phyloP scores from a whole-genome alignment of 1,140 invertebrate genomes.

The Ceratina japonica region DNA sequence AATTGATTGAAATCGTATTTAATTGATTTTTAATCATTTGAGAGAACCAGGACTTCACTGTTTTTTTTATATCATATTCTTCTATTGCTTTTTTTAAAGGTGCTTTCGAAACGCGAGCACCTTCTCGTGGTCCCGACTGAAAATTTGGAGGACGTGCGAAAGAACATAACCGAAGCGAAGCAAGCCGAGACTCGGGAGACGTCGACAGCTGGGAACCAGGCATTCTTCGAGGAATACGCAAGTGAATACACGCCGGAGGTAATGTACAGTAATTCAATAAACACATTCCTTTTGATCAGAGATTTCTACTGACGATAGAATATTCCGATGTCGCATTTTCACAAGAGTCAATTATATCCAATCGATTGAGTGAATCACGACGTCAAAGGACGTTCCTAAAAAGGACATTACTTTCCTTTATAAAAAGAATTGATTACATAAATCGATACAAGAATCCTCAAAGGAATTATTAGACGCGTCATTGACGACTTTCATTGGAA shows the following conservation, averaged over 20 bases:
- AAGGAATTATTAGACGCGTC: no score
- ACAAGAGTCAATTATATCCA: no score
- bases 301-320: not conserved
- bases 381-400: no score
- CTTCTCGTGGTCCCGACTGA: conserved; percentile 64
- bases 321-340: not conserved
- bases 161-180: conserved; percentile 56
- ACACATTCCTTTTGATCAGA: not conserved
- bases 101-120: conserved; percentile 69
- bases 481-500: no score
- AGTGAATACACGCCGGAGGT: conserved; percentile 22
- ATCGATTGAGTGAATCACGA: no score
- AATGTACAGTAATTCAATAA: conserved; percentile 21
- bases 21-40: not conserved
- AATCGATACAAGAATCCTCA: no score
- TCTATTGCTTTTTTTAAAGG: conserved; percentile 47
- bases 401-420: no score
- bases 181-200: conserved; percentile 20
- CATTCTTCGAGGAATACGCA: conserved; percentile 1
- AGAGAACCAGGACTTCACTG: not conserved
- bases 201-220: not conserved
- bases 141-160: conserved; percentile 57
- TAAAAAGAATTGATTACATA: no score
- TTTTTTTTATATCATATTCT: not conserved
- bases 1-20: no score